Evolutionary conservation across 2,888 invertebrate species (phyloP), one percentile per base, ranked within the genome.

Genomic region (Augochlorella aurata): DNA sequence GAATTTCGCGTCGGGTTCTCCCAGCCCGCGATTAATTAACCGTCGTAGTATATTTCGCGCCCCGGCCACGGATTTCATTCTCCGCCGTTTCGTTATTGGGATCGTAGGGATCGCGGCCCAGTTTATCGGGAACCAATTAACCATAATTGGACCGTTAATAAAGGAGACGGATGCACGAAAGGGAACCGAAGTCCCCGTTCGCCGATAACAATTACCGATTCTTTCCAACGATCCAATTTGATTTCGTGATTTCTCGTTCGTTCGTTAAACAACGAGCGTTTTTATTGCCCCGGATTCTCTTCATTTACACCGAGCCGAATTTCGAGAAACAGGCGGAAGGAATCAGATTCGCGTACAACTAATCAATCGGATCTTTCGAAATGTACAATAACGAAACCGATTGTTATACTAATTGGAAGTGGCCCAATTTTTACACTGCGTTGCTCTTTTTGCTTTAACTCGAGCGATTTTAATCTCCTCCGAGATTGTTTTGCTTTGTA

Each of bases 1-100:
- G 83, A 70, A 83, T 83, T 76, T 83, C 79, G 44, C 79, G 73
- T 70, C 54, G 45, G 24, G 29, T 21, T 38, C 21, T 38, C 21
- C 29, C 52, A 52, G 73, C 69, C 1, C 75, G 76, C 75, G 72
- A 82, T 82, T 82, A 81, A 82, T 81, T 66, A 58, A 29, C 63
- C 45, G 38, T 14, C 38, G 14, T 18, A 24, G 14, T 63, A n/a
- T 74, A 68, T 71, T 71, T 72, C 79, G 69, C 54, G 29, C 38
- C 3, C 4, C 18, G 29, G 4, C 24, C 29, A 45, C 29, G 61
- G 74, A 76, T 83, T 63, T 75, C 45, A 52, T 74, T 82, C 63
- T 50, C 47, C 66, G 66, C 58, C 16, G 45, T 68, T 79, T 77
- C 61, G 29, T 72, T 71, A 52, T 77, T 47, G 63, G 44, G 16